Conservation (phyloP, 2,797 vertebrate genomes). For the Streptopelia turtur region DNA sequence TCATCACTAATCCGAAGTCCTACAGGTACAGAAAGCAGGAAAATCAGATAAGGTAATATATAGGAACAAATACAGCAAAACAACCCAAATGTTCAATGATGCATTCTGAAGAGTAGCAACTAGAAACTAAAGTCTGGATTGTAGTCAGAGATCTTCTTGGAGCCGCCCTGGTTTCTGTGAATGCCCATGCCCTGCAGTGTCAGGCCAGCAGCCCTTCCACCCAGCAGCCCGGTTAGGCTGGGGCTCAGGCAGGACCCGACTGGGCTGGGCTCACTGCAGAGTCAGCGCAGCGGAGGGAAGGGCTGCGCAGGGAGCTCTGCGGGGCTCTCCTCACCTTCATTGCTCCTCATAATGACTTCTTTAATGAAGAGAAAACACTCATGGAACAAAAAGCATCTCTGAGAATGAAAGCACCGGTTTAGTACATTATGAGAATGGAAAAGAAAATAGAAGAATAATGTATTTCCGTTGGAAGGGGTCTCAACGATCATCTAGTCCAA, state of each 20-base stretch:
- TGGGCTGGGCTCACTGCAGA: neutral
- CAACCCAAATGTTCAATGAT: neutral
- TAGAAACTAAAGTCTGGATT: neutral
- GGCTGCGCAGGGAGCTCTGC: neutral
- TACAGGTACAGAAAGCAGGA: neutral
- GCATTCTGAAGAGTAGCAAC: neutral
- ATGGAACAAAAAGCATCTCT: neutral
- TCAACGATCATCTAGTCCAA: neutral
- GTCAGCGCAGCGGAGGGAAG: rapidly evolving
- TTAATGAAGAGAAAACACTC: neutral
- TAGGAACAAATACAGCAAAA: neutral
- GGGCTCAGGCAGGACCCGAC: neutral
- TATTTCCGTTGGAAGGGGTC: neutral
- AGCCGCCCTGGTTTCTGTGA: neutral
- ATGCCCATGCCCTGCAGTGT: neutral
- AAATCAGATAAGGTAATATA: neutral
- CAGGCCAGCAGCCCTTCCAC: neutral
- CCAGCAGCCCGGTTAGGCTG: rapidly evolving
- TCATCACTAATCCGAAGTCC: neutral
- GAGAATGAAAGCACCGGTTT: neutral
- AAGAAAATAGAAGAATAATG: neutral
- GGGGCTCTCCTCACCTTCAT: neutral
- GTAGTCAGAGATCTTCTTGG: neutral
- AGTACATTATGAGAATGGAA: neutral
- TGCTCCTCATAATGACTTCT: neutral